These are phyloP conservation scores for Epicauta chinensis DNA, from an alignment of 1,140 invertebrate genomes.

Conservation along the genomic window DNA sequence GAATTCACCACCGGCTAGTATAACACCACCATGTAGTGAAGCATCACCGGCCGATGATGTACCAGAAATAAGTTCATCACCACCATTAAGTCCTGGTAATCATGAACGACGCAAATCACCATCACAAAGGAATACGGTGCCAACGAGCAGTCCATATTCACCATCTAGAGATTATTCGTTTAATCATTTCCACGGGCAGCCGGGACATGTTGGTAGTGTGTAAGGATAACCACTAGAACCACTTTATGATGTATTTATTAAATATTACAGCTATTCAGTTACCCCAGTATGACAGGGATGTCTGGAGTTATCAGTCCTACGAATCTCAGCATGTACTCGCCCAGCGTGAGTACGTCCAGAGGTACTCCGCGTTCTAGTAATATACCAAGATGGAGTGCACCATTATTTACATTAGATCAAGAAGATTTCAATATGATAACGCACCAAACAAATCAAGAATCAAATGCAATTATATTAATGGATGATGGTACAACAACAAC, in stretches of 20 bases:
- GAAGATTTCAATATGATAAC: conserved; percentile 90
- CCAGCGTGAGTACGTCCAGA: conserved; percentile 66
- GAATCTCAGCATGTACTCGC: conserved; percentile 82
- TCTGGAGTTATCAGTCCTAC: conserved; percentile 86
- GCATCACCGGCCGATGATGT: conserved; percentile 41
- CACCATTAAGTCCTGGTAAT: conserved; percentile 39
- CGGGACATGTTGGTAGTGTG: conserved; percentile 69
- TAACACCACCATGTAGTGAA: conserved; percentile 49
- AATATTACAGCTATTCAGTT: conserved; percentile 77
- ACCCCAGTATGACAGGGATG: conserved; percentile 70
- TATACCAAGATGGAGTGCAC: conserved; percentile 78
- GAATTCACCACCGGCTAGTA: conserved; percentile 57
- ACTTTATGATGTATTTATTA: conserved; percentile 5
- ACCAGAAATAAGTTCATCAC: conserved; percentile 40
- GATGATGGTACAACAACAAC: conserved; percentile 54
- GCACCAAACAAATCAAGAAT: conserved; percentile 58
- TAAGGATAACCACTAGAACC: conserved; percentile 16
- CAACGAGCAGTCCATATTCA: conserved; percentile 42
- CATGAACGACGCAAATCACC: conserved; percentile 39
- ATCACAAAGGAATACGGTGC: conserved; percentile 35
- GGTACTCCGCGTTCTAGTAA: conserved; percentile 56
- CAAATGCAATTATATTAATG: conserved; percentile 62
- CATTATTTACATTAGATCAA: conserved; percentile 84
- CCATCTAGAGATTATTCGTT: conserved; percentile 71
- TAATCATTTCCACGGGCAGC: conserved; percentile 83